These are phyloP conservation scores for Bambusicola thoracicus DNA, from an alignment of 2,113 vertebrate genomes.

Conservation along the genomic window DNA sequence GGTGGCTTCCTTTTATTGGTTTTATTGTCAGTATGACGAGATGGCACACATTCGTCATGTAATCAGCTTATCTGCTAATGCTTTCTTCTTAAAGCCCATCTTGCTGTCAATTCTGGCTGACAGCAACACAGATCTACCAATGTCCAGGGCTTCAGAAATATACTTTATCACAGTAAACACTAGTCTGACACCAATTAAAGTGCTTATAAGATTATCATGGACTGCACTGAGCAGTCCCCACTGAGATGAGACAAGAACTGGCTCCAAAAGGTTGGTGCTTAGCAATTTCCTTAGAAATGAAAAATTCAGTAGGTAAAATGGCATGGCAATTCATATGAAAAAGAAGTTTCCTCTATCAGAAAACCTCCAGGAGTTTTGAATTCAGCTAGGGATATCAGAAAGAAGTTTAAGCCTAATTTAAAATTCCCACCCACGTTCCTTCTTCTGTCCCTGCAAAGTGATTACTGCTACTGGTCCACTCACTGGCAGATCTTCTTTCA, in stretches of 20 bases:
- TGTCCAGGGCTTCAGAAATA: not conserved
- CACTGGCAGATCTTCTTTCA: not conserved
- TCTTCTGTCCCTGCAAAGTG: not conserved
- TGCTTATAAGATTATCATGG: not conserved
- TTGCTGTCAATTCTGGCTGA: not conserved
- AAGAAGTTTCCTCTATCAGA: not conserved
- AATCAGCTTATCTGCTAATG: not conserved
- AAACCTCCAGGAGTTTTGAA: slow-evolving; percentile 18
- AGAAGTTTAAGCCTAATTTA: slow-evolving; percentile 27
- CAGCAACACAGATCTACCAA: not conserved
- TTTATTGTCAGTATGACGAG: not conserved
- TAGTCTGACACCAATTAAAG: not conserved
- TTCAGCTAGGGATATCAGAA: not conserved
- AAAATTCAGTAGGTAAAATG: not conserved
- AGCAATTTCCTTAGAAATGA: not conserved
- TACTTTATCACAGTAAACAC: not conserved
- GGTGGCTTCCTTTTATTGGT: not conserved
- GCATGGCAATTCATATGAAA: not conserved
- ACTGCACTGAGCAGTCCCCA: not conserved
- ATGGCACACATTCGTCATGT: not conserved
- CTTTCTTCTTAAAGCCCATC: not conserved
- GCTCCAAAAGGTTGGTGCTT: not conserved
- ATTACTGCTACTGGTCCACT: not conserved
- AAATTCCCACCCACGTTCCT: not conserved
- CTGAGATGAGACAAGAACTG: slow-evolving; percentile 3